phyloP scores from a whole-genome alignment of 1,140 invertebrate genomes.

The Neotoxoptera formosana region DNA sequence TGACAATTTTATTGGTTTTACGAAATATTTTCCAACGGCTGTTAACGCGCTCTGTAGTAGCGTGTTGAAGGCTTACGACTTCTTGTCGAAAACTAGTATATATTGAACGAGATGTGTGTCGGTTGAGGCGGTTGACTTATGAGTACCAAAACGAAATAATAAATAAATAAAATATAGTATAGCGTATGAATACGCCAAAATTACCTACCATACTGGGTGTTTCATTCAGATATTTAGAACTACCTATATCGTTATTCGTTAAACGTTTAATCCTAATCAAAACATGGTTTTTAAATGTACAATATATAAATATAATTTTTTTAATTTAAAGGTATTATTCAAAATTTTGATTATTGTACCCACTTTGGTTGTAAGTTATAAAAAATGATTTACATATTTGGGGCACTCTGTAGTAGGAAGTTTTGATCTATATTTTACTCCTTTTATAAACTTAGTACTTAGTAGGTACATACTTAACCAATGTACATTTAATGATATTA shows the following conservation, averaged over 20 bases:
- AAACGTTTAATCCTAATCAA: background rate
- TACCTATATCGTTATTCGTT: background rate
- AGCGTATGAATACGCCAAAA: background rate
- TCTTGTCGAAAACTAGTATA: background rate
- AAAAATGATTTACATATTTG: background rate
- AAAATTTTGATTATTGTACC: background rate
- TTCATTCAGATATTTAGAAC: background rate
- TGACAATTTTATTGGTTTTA: background rate
- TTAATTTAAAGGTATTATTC: background rate
- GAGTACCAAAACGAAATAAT: background rate
- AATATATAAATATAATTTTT: background rate
- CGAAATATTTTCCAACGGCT: background rate
- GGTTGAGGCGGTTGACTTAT: background rate
- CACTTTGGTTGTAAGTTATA: background rate
- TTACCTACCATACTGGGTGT: background rate
- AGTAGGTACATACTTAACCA: background rate
- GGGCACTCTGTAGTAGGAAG: too few species aligned
- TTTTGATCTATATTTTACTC: background rate
- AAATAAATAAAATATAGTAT: background rate
- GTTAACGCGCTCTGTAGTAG: background rate
- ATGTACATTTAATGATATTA: background rate
- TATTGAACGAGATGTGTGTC: background rate
- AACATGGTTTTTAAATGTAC: too few species aligned
- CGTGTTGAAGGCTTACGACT: background rate
- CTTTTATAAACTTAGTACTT: background rate